Percentiles rank a stretch among this genome's conserved stretches.
These are phyloP conservation scores for Pocillopora verrucosa DNA, from an alignment of 64 coral and sea anemone species.

Conservation along the genomic window DNA sequence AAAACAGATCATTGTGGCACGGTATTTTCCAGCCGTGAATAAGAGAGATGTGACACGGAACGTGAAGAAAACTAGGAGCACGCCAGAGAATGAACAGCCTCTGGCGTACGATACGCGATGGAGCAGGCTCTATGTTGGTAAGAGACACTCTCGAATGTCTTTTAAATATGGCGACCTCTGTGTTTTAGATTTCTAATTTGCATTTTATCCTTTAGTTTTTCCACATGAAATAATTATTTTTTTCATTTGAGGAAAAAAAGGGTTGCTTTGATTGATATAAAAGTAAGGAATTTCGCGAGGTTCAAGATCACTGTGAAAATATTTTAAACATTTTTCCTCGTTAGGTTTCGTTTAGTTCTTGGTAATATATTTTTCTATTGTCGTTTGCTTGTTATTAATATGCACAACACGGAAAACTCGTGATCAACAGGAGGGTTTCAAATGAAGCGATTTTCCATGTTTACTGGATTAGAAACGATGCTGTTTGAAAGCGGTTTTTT, in stretches of 20 bases:
- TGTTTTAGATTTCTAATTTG: slow-evolving; percentile 7
- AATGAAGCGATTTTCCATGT: neutral
- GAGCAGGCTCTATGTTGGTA: slow-evolving; percentile 51
- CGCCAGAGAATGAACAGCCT: slow-evolving; percentile 7
- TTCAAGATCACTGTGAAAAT: neutral
- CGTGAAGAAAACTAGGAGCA: slow-evolving; percentile 37
- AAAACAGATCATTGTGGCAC: slow-evolving; percentile 85
- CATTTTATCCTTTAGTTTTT: slow-evolving; percentile 11
- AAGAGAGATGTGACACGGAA: slow-evolving; percentile 66
- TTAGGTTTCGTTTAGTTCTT: neutral
- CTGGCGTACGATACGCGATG: slow-evolving; percentile 29
- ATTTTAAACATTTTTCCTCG: neutral
- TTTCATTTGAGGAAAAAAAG: neutral
- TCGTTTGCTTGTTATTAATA: slow-evolving; percentile 7
- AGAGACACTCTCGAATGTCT: neutral
- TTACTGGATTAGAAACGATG: neutral
- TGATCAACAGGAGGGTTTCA: neutral
- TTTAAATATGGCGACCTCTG: slow-evolving; percentile 8
- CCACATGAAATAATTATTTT: neutral
- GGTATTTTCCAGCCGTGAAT: slow-evolving; percentile 74
- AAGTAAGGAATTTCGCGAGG: neutral
- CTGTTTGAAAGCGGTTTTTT: neutral
- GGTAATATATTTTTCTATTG: neutral
- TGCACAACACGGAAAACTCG: neutral
- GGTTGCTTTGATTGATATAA: neutral